Base-by-base conservation (phyloP, 2,888 invertebrate genomes). In the Odontomyia ornata region DNA sequence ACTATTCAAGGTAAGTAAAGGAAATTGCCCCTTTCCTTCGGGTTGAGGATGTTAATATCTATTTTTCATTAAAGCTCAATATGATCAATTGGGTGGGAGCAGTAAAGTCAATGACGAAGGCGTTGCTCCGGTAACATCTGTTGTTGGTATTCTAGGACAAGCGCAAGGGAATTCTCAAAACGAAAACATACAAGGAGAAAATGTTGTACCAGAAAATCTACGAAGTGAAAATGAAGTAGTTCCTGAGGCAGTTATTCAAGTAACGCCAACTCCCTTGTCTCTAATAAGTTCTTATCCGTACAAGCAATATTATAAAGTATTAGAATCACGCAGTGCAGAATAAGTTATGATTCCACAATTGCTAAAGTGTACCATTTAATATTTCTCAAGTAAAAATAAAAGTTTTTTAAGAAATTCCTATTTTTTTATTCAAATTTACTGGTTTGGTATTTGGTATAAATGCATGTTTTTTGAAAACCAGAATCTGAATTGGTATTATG, bases 21-120 rank as follows among this genome's bases (percentile, higher is more conserved):
- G n/a, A n/a, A n/a, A n/a, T 21, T 11, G 15, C 7, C 11, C 7
- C 1, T 57, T 18, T 27, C 64, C 7, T 43, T 11, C 11, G n/a
- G 43, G 9, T 43, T 43, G 43, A 9, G 43, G 11, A 11, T 15
- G 9, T 25, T n/a, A 64, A 64, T 23, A 64, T 64, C 9, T n/a
- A n/a, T 57, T 57, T 18, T 57, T 18, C 57, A 57, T 57, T 57
- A 57, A n/a, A 85, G 84, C 81, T 21, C 85, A 86, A 81, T 86
- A 85, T 79, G 85, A 86, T 72, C 81, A 83, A 75, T 81, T 86
- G 65, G 85, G 86, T 15, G 86, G 86, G 36, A 83, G 82, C 65
- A 84, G 82, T 3, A 83, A 85, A 78, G 81, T 83, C 46, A 80
- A 82, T 1, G 85, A 85, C 9, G 84, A 85, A 78, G 83, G 82